Evolutionary conservation across 2,888 invertebrate genomes (phyloP).

Genomic region (Clivina fossor): DNA sequence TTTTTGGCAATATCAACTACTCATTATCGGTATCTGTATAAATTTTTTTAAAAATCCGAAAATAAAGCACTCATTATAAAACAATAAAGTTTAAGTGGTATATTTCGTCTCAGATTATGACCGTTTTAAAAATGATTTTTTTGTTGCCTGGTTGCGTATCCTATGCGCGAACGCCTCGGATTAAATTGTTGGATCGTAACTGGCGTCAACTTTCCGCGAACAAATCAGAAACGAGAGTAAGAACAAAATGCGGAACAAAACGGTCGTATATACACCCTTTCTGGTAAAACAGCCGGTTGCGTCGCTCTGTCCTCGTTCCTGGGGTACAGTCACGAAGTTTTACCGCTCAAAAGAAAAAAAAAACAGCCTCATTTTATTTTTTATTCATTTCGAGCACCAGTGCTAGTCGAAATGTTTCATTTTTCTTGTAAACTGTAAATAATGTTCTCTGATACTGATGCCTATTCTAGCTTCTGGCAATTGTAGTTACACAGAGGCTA

Average conservation of each 20-base stretch:
- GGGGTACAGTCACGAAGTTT: conserved; percentile 25
- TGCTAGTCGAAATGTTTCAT: conserved; percentile 14
- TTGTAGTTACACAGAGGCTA: no score
- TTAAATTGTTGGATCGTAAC: conserved; percentile 16
- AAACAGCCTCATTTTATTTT: conserved; percentile 32
- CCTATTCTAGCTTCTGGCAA: no score
- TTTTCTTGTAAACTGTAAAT: background rate
- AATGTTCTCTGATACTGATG: no score
- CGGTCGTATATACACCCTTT: conserved; percentile 20
- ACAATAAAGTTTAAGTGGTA: background rate
- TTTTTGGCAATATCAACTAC: no score
- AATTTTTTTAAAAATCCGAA: no score
- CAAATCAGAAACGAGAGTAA: conserved; percentile 31
- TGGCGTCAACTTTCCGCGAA: conserved; percentile 15
- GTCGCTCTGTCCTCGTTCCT: conserved; percentile 3
- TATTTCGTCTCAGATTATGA: conserved; percentile 3
- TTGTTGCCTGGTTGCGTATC: no score
- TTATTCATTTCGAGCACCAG: conserved; percentile 30
- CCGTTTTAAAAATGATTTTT: no score
- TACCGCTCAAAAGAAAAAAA: conserved; percentile 34
- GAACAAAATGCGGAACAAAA: conserved; percentile 30
- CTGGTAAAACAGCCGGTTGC: conserved; percentile 15
- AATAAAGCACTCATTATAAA: background rate
- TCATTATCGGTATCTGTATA: no score
- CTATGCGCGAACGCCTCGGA: no score